Base-by-base conservation (phyloP, 2,888 invertebrate genomes). In the Iselma pallidipennis region DNA sequence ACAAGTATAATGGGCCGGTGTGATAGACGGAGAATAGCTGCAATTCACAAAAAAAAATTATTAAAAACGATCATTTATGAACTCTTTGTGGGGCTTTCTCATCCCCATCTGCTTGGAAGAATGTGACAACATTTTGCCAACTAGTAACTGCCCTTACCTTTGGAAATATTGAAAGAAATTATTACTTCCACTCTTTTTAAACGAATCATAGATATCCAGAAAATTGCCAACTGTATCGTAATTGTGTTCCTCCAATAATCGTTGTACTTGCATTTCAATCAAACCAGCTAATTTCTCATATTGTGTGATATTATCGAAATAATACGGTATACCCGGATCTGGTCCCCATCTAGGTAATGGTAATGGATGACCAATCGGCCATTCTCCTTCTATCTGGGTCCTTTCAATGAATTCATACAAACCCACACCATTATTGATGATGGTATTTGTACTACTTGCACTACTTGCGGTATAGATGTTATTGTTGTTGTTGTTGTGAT, bases 211-310 rank as follows among this genome's bases (percentile, higher is more conserved):
- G 71, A 89, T 84, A 70, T 85, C 83, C 73, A 94, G 83, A 82
- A 95, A 92, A 82, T 95, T 94, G 81, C 91, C 91, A 68, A 95
- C 88, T 55, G 94, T 95, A 83, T 96, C 93, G 82, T 96, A 96
- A 82, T 93, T 91, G 79, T 94, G 91, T 74, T 90, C 89, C 77
- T 90, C 90, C 77, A 96, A 85, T 78, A 94, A 86, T 59, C 87
- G 88, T 78, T 93, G 92, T 71, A 95, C 87, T 73, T 89, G 86
- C 74, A 89, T 86, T 84, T 95, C 94, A 79, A 94, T 90, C 72
- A 87, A 86, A 59, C 90, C 88, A 74, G 90, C 91, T 75, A 94
- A 85, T 78, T 89, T 89, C 85, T 94, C 93, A 83, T 93, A 94
- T 70, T 88, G 86, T 78, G 84, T 84, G 70, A 87, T 80, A 69